Base-by-base conservation (phyloP, 2,113 vertebrate species). In the Psittacula cyanocephala region DNA sequence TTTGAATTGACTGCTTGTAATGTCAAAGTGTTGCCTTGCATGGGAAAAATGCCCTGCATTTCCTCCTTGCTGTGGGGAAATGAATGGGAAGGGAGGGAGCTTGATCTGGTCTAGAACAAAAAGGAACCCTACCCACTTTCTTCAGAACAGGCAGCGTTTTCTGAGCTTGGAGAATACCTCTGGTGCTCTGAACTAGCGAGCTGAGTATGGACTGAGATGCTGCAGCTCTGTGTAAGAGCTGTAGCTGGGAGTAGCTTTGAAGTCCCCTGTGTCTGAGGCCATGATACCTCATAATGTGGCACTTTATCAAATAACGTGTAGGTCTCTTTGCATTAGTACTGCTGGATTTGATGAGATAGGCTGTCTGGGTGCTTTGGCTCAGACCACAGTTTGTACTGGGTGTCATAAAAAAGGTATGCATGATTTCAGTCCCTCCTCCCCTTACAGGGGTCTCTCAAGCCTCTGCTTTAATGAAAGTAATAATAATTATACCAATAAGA, bases 391-490 rank as follows among this genome's bases (percentile, higher is more conserved):
- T 64, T 78, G 31, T 44, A n/a, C 2, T 49, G 64, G 90, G 72
- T 59, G 80, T 91, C 86, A 86, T 93, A 64, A 90, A 94, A 88
- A 78, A 90, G 47, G 60, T 81, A 96, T 91, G 86, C 19, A 20
- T 86, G 72, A 95, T 94, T 95, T 90, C 90, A 95, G 79, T 47
- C 68, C 88, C 47, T 70, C 79, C 72, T 91, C 67, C 89, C 81
- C 71, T 93, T 59, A 59, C 63, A 37, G 25, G 87, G 69, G 59
- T 81, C 93, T 86, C 68, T 93, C 78, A 70, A 94, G 81, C 75
- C 68, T 88, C n/a, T 37, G 4, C 47, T 92, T 71, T 91, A 95
- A 93, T 75, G 80, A 43, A 84, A 94, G 46, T n/a, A 91, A 46
- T 43, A 85, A 87, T 65, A 96, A 95, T 96, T 95, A 78, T 37